Evolutionary conservation across 2,797 vertebrate genomes (phyloP), one percentile per base, ranked within the genome.

Genomic region (Lacerta agilis): DNA sequence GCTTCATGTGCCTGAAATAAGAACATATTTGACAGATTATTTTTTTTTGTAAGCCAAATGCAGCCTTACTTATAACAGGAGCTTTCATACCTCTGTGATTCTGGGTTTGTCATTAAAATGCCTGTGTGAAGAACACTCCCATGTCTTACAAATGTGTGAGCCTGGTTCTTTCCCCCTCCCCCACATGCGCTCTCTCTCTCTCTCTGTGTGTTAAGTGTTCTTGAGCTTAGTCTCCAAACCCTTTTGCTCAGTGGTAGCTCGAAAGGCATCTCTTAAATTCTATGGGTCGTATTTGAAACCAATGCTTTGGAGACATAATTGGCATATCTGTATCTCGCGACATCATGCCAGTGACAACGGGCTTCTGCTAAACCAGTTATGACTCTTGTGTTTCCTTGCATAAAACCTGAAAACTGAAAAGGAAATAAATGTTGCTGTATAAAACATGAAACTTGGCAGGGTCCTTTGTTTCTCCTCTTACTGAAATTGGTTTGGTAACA

Each of bases 51-150:
- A 85, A 93, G 91, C 91, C 91, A 94, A 94, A 94, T 0, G 45
- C 85, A 92, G 89, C 93, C 94, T 94, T 94, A 88, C 91, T 95
- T 93, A 93, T 94, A 93, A 93, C 91, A 49, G 92, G 89, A 93
- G 88, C 89, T 86, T 93, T 92, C 91, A 88, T 95, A 92, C 94
- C 93, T 92, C 86, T 64, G 79, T 88, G 94, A 96, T 91, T 91
- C 95, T 94, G 94, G 93, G 79, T 90, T 94, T 90, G 41, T 75
- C 38, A 89, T 88, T 89, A 72, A 77, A 89, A 71, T 49, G 61
- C 79, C 15, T 79, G 66, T 90, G 77, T 78, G 76, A 79, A 83
- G 80, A 83, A 38, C 58, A 36, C 86, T 66, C 87, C 72, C 23
- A 73, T 90, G 77, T 85, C 55, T 81, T 82, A 82, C 29, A 82